Evolutionary conservation across 2,113 vertebrate genomes (phyloP).

Genomic region (Garra rufa): DNA sequence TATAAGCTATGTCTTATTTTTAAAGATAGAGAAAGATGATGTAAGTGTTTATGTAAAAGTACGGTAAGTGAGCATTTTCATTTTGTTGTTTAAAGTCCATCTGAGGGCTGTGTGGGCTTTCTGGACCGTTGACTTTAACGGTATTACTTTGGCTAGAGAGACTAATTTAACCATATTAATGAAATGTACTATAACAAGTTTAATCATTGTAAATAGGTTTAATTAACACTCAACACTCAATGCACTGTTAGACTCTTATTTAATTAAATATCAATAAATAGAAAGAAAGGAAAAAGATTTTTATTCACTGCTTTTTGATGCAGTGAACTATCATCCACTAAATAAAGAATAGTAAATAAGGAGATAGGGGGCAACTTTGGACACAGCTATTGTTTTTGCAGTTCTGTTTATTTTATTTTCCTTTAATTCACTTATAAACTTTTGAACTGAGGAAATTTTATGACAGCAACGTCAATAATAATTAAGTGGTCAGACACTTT

Average conservation of each 20-base stretch:
- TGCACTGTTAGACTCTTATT: not conserved
- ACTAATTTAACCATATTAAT: not conserved
- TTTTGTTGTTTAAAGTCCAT: conserved; percentile 22
- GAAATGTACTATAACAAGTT: not conserved
- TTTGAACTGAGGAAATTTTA: not conserved
- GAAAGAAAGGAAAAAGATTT: too few species aligned
- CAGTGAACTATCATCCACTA: not conserved
- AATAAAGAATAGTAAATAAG: not conserved
- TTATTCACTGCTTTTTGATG: not conserved
- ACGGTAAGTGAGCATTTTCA: not conserved
- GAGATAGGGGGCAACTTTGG: not conserved
- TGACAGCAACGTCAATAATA: not conserved
- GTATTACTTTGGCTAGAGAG: not conserved
- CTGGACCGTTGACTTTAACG: not conserved
- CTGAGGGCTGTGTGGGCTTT: not conserved
- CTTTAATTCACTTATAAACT: not conserved
- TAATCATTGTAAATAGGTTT: too few species aligned
- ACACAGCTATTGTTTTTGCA: too few species aligned
- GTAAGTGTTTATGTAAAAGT: not conserved
- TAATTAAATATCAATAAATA: too few species aligned
- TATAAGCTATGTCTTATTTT: conserved; percentile 2
- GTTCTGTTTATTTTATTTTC: too few species aligned
- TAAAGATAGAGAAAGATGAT: conserved; percentile 14
- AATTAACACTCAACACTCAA: too few species aligned
- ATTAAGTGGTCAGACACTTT: not conserved